Percentiles rank a stretch among this genome's conserved stretches.
Conservation (phyloP, 2,888 invertebrate genomes). For the Metallyticus violacea region DNA sequence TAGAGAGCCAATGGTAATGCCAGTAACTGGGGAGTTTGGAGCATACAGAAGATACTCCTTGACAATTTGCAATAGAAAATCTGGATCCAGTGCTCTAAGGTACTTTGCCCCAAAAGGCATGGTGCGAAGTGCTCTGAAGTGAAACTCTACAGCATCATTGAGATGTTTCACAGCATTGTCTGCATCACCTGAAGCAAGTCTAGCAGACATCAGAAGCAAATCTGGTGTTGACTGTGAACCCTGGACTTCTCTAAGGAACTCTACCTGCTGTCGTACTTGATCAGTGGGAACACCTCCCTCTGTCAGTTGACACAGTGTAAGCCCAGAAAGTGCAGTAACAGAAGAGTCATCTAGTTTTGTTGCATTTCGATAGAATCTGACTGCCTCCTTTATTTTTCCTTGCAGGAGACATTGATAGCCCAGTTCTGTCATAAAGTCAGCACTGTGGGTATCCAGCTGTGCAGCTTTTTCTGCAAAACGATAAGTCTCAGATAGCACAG, state of each 20-base stretch:
- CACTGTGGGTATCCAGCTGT: slow-evolving; percentile 64
- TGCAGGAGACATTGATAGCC: slow-evolving; percentile 76
- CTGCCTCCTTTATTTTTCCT: slow-evolving; percentile 73
- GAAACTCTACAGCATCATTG: slow-evolving; percentile 60
- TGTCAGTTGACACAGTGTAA: slow-evolving; percentile 77
- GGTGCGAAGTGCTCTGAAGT: slow-evolving; percentile 50
- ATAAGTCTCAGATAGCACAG: slow-evolving; percentile 70
- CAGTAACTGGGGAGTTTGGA: slow-evolving; percentile 48
- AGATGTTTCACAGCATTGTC: slow-evolving; percentile 57
- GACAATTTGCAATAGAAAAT: slow-evolving; percentile 77
- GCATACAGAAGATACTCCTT: slow-evolving; percentile 70
- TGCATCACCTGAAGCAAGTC: slow-evolving; percentile 55
- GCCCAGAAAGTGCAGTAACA: slow-evolving; percentile 73
- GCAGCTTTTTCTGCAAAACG: slow-evolving; percentile 77
- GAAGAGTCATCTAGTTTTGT: slow-evolving; percentile 83
- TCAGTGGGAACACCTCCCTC: slow-evolving; percentile 65
- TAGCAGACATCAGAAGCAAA: slow-evolving; percentile 66
- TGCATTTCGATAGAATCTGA: slow-evolving; percentile 74
- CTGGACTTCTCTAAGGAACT: slow-evolving; percentile 50
- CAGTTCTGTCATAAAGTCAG: slow-evolving; percentile 74
- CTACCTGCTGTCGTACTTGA: slow-evolving; percentile 74
- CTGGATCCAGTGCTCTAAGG: slow-evolving; percentile 75
- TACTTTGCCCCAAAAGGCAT: slow-evolving; percentile 73
- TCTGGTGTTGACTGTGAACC: slow-evolving; percentile 66
- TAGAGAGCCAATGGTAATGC: slow-evolving; percentile 40